Evolutionary conservation across 2,888 invertebrate species (phyloP), one percentile per base, ranked within the genome.

Genomic region (Agonopterix arenella): DNA sequence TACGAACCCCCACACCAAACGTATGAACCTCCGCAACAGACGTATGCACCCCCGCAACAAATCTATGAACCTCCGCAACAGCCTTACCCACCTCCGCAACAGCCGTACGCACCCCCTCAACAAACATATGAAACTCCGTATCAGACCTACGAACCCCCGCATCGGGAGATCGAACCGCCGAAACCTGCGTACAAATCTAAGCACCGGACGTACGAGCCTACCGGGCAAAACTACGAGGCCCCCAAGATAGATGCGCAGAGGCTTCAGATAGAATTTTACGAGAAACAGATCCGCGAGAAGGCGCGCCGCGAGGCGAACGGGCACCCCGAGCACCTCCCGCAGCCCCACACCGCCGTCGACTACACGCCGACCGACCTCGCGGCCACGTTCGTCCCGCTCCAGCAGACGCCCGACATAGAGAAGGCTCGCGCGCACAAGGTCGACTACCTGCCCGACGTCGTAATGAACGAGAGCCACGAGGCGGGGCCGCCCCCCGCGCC

Each of bases 201-300:
- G 38, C 18, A 18, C 2, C 18, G 2, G 18, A 2, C 18, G 18
- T 18, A 18, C 18, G 18, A 18, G 18, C 18, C 18, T 11, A 11
- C 50, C 8, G 18, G 18, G 2, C 47, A 56, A 11, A 60, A 58
- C 42, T 52, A 58, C 28, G 61, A 60, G 37, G 53, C 61, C 8
- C 73, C 73, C 1, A 78, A 73, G 52, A 68, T 84, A 16, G 88
- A 89, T 52, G 85, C 89, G 2, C 83, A 83, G 51, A 72, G 75
- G 50, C 62, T 89, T 36, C 90, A 90, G 61, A 90, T 90, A 46
- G 85, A 89, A 56, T 90, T 90, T 62, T 90, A 90, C 58, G 90
- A 90, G 62, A 80, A 76, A 58, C 86, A 88, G 62, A 84, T 90
- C 41, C 78, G 84, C 37, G 80, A 85, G 51, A 84, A 89, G 56